phyloP scores from a whole-genome alignment of 2,113 vertebrate species.

The Oreocharis arfaki region DNA sequence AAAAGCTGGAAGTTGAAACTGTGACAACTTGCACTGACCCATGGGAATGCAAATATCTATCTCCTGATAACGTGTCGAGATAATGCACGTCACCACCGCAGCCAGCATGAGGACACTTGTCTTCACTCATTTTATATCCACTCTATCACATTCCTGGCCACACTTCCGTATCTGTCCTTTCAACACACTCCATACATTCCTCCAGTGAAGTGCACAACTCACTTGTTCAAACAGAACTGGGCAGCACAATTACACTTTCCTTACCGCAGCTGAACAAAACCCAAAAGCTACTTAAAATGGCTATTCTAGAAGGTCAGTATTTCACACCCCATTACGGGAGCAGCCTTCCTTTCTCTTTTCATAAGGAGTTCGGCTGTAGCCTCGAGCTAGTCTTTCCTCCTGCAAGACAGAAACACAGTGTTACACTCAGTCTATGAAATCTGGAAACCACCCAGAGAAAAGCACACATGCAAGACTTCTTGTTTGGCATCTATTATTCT shows the following conservation, averaged over 20 bases:
- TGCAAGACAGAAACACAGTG: not conserved
- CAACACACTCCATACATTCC: conserved; percentile 34
- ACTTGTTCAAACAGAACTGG: not conserved
- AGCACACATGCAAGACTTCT: not conserved
- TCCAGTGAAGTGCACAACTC: not conserved
- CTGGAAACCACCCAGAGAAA: conserved; percentile 14
- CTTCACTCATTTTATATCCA: conserved; percentile 48
- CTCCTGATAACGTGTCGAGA: conserved; percentile 43
- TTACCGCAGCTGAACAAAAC: not conserved
- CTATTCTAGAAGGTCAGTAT: not conserved
- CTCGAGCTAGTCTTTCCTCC: not conserved
- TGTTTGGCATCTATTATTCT: not conserved
- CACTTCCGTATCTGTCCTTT: conserved; percentile 57
- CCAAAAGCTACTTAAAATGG: not conserved
- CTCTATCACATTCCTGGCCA: conserved; percentile 33
- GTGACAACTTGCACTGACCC: conserved; percentile 12
- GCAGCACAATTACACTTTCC: not conserved
- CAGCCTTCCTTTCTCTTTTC: not conserved
- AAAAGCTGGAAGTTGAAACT: conserved; percentile 50
- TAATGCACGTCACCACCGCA: conserved; percentile 25
- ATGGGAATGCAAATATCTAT: conserved; percentile 37
- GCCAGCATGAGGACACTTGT: conserved; percentile 54
- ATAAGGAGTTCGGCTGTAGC: not conserved
- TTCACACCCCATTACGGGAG: not conserved
- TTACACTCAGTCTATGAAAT: not conserved